A percentile compares a stretch with the other conserved stretches of the same genome.
phyloP scores from a whole-genome alignment of 1,140 invertebrate species.

The Apis laboriosa region DNA sequence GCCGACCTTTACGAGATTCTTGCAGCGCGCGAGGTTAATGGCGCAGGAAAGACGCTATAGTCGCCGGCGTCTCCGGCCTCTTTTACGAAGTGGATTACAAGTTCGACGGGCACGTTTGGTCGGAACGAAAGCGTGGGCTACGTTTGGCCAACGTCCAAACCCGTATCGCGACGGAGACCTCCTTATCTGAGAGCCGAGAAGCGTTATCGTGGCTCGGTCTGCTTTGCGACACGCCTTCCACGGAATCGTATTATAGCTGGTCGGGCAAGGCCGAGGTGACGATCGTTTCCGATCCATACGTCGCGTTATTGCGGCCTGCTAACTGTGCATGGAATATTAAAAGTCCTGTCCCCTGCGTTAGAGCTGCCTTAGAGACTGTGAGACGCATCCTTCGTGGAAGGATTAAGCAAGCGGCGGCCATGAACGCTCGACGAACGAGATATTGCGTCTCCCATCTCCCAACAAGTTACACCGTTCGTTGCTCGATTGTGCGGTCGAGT shows the following conservation, averaged over 20 bases:
- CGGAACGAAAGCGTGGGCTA: conserved; percentile 12
- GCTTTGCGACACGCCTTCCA: conserved; percentile 51
- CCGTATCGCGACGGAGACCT: conserved; percentile 35
- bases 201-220: conserved; percentile 55
- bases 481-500: neutral
- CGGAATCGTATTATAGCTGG: conserved; percentile 49
- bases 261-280: conserved; percentile 64
- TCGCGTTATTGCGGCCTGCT: conserved; percentile 22
- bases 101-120: conserved; percentile 45
- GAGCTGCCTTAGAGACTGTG: conserved; percentile 13
- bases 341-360: conserved; percentile 15
- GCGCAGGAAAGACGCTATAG: conserved; percentile 32
- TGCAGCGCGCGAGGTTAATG: conserved; percentile 26
- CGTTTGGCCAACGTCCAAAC: conserved; percentile 47
- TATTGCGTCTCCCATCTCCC: conserved; percentile 15
- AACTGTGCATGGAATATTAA: conserved; percentile 40
- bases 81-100: conserved; percentile 48
- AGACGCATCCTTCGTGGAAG: conserved; percentile 42
- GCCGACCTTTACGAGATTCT: neutral
- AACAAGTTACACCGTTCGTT: neutral
- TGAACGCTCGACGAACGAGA: conserved; percentile 10
- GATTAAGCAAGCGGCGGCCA: conserved; percentile 39
- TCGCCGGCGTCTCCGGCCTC: conserved; percentile 18
- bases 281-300: conserved; percentile 63
- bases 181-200: conserved; percentile 53